A percentile compares a stretch with the other conserved stretches of the same genome.
These are phyloP conservation scores for Patagioenas fasciata DNA, from an alignment of 2,113 vertebrate genomes.

Conservation along the genomic window DNA sequence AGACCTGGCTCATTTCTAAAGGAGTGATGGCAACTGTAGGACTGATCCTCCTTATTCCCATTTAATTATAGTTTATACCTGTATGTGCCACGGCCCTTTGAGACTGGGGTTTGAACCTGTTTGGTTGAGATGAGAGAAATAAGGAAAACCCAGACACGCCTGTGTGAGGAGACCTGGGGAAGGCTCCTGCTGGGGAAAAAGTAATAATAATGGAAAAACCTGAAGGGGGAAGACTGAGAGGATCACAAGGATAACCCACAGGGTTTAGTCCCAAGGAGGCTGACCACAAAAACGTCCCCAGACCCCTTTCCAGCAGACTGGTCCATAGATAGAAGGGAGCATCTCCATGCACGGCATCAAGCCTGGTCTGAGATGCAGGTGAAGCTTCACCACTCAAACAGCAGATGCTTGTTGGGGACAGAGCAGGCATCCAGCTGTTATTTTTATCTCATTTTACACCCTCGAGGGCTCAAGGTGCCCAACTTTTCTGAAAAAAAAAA, in stretches of 20 bases:
- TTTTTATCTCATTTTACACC: background rate
- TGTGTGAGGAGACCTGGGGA: background rate
- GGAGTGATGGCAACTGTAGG: background rate
- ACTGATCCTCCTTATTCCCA: background rate
- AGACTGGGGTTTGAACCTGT: background rate
- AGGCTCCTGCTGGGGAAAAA: background rate
- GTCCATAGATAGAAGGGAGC: background rate
- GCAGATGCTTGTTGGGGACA: fast-evolving
- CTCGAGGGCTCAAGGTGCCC: background rate
- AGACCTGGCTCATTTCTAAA: background rate
- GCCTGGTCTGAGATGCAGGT: background rate
- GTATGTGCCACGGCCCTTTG: background rate
- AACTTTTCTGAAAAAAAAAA: background rate
- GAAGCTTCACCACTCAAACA: background rate
- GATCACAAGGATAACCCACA: background rate
- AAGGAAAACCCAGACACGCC: background rate
- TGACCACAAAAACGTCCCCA: background rate
- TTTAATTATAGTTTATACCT: fast-evolving
- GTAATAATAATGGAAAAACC: background rate
- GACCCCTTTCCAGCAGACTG: background rate
- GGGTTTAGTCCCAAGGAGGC: background rate
- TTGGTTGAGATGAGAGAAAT: background rate
- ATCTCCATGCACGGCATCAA: fast-evolving
- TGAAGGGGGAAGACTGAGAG: background rate
- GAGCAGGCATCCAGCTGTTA: background rate